A percentile compares a stretch with the other conserved stretches of the same genome.
These are phyloP conservation scores for Elanus axillaris DNA, from an alignment of 2,113 vertebrate genomes.

Conservation along the genomic window DNA sequence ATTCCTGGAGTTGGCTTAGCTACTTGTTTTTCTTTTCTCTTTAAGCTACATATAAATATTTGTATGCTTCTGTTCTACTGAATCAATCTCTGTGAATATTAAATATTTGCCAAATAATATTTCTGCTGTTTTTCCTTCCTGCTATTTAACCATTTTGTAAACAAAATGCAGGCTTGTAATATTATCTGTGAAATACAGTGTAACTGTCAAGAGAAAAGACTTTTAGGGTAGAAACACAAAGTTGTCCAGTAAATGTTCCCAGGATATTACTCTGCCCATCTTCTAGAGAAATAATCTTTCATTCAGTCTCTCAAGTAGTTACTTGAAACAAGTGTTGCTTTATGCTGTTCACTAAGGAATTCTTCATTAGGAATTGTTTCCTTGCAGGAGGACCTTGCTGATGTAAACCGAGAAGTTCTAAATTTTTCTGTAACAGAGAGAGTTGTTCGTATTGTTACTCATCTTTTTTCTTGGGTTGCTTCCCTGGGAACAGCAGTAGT, in stretches of 20 bases:
- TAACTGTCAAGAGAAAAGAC: background rate
- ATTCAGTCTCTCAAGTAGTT: background rate
- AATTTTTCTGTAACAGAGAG: conserved; percentile 61
- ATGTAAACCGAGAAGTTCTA: conserved; percentile 63
- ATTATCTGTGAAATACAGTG: background rate
- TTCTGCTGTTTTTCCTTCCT: background rate
- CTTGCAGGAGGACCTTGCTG: conserved; percentile 84
- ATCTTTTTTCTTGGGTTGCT: conserved; percentile 78
- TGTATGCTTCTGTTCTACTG: background rate
- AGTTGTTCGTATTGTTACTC: conserved; percentile 47
- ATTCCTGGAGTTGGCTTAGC: background rate
- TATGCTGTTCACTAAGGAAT: background rate
- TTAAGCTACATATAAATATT: background rate
- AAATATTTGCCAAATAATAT: background rate
- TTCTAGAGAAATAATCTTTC: background rate
- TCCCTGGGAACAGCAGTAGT: conserved; percentile 73
- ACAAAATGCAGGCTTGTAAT: background rate
- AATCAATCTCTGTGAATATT: background rate
- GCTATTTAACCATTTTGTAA: background rate
- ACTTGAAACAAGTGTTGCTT: background rate
- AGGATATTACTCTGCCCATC: background rate
- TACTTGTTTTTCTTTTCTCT: background rate
- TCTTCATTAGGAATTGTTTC: background rate
- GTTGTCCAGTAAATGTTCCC: background rate
- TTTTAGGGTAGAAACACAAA: background rate